Percentiles rank a stretch among this genome's conserved stretches.
These are phyloP conservation scores for Cryptotermes secundus DNA, from an alignment of 1,140 invertebrate species.

Conservation along the genomic window DNA sequence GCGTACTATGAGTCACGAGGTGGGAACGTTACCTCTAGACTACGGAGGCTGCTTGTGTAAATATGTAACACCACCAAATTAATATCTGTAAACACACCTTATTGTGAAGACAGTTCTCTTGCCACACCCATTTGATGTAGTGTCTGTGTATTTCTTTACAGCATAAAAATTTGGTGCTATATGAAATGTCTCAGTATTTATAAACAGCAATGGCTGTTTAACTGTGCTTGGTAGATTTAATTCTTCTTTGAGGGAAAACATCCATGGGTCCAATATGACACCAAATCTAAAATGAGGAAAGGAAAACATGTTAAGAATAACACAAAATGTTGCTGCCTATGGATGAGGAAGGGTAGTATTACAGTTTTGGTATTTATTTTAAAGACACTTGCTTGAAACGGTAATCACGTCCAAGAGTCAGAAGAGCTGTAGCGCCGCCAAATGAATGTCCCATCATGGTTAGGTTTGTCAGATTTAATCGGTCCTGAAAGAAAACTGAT, in stretches of 20 bases:
- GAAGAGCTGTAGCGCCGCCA: slow-evolving; percentile 62
- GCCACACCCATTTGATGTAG: slow-evolving; percentile 38
- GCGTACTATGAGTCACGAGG: too few species aligned
- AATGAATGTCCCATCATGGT: slow-evolving; percentile 67
- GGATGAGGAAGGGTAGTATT: too few species aligned
- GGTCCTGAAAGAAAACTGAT: slow-evolving; percentile 46
- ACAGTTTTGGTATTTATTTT: neutral
- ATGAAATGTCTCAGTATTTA: slow-evolving; percentile 69
- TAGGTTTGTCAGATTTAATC: slow-evolving; percentile 56
- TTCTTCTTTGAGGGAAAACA: slow-evolving; percentile 63
- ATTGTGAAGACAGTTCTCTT: slow-evolving; percentile 51
- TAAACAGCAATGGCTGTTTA: slow-evolving; percentile 59
- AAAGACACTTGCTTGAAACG: slow-evolving; percentile 55
- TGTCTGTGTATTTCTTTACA: slow-evolving; percentile 51
- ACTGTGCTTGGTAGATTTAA: slow-evolving; percentile 50
- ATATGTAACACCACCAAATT: slow-evolving; percentile 22
- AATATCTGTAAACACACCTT: slow-evolving; percentile 44
- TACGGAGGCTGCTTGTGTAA: neutral
- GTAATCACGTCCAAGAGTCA: slow-evolving; percentile 53
- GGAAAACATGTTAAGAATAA: neutral
- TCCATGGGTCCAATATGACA: slow-evolving; percentile 66
- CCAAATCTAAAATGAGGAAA: slow-evolving; percentile 50
- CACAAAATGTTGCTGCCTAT: too few species aligned
- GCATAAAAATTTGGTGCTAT: slow-evolving; percentile 58
- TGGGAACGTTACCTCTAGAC: too few species aligned